Evolutionary conservation across 2,113 vertebrate genomes (phyloP).

Genomic region (Platycercus adscitus): DNA sequence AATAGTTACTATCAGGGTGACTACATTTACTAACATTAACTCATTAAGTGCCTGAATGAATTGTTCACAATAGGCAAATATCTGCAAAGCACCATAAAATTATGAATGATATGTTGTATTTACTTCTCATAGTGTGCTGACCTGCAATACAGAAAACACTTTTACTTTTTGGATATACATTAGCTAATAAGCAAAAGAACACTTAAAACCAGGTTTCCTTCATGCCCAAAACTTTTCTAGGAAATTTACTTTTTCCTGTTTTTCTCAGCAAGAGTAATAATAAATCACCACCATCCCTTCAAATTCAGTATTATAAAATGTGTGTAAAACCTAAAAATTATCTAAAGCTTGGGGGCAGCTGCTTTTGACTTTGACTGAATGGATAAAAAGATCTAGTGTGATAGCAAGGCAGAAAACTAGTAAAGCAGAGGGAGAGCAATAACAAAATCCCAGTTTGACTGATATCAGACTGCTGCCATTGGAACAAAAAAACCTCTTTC

Average conservation of each 20-base stretch:
- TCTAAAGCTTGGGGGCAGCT: not conserved
- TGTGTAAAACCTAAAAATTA: not conserved
- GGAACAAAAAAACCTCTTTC: not conserved
- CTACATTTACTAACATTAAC: not conserved
- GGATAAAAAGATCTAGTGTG: not conserved
- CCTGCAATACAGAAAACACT: not conserved
- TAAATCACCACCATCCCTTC: not conserved
- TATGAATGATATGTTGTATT: conserved; percentile 1
- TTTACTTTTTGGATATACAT: not conserved
- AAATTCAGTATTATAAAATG: not conserved
- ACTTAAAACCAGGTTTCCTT: not conserved
- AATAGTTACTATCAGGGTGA: conserved; percentile 28
- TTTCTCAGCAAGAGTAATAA: not conserved
- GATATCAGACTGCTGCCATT: not conserved
- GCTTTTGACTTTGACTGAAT: not conserved
- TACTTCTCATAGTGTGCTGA: conserved; percentile 2
- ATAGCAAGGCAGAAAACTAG: conserved; percentile 1
- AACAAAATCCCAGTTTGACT: not conserved
- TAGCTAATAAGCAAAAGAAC: not conserved
- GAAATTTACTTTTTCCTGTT: not conserved
- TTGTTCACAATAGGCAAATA: conserved; percentile 17
- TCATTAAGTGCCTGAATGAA: conserved; percentile 27
- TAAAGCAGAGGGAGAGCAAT: not conserved
- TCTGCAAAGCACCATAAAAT: conserved; percentile 46
- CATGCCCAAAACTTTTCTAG: not conserved